These are phyloP conservation scores for Colius striatus DNA, from an alignment of 2,113 vertebrate genomes.

Conservation along the genomic window DNA sequence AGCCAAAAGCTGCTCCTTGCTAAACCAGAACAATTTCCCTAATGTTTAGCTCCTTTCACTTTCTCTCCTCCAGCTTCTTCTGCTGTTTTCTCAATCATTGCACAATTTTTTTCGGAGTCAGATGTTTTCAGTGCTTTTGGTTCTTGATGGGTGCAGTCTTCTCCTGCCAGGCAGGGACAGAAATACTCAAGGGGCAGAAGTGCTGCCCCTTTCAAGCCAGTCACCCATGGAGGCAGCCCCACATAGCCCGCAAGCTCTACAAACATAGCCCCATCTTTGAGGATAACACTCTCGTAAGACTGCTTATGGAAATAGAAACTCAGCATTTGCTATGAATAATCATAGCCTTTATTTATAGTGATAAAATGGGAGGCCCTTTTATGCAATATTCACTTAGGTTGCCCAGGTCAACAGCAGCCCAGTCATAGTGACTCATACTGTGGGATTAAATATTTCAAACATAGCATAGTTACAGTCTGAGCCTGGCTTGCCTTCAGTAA, in stretches of 20 bases:
- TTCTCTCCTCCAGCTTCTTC: background rate
- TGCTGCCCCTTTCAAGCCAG: background rate
- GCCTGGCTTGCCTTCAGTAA: slow-evolving; percentile 14
- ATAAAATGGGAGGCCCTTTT: slow-evolving; percentile 64
- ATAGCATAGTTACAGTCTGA: slow-evolving; percentile 9
- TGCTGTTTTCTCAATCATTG: background rate
- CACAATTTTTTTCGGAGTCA: background rate
- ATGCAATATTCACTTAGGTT: slow-evolving; percentile 66
- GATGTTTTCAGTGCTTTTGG: background rate
- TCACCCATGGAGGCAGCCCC: slow-evolving; percentile 1
- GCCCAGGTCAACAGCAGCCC: slow-evolving; percentile 64
- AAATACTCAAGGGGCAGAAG: background rate
- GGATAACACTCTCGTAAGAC: background rate
- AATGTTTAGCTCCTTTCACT: background rate
- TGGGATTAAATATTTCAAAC: slow-evolving; percentile 65
- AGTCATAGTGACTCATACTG: slow-evolving; percentile 49
- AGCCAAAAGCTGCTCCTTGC: no score
- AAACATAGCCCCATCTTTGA: background rate
- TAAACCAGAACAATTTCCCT: no score
- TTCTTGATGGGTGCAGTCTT: background rate
- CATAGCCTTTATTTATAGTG: slow-evolving; percentile 60
- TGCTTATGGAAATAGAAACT: slow-evolving; percentile 38
- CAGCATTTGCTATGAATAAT: slow-evolving; percentile 31
- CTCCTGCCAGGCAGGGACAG: background rate
- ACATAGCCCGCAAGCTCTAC: background rate